Base-by-base conservation (phyloP, 2,113 vertebrate genomes). In the Archilochus colubris region DNA sequence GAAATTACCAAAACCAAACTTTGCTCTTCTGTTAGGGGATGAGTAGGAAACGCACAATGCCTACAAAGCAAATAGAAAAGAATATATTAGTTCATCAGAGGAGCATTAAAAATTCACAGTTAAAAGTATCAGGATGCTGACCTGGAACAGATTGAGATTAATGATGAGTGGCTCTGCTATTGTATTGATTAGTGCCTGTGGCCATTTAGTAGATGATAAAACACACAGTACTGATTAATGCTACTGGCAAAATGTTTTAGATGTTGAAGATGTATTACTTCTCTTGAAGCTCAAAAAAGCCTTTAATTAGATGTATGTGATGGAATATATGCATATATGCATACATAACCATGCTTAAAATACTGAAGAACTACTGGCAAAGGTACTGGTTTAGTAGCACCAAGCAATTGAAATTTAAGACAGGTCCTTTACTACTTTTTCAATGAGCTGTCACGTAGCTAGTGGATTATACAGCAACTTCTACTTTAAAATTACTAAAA, bases 121-220 rank as follows among this genome's bases (percentile, higher is more conserved):
- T 44, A 38, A 87, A 91, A 21, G 25, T 74, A 78, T 62, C 14
- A 85, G 23, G 17, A 48, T 66, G 31, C 63, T 92, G 78, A 82
- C 62, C n/a, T 66, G 67, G 46, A 73, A 82, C 33, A 89, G 63
- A 91, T 80, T 94, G 78, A 94, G 91, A 95, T 91, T 94, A 92
- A 95, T 82, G 67, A 66, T 0, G 12, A 80, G 51, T 30, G 20
- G 53, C 44, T 89, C 51, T 89, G 85, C 25, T 82, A 7, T 9
- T 63, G 40, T 92, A 96, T 91, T 83, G 93, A 96, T 82, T 48
- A 82, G 21, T 88, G 70, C 70, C 55, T 77, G 89, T 77, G 57
- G 78, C 43, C 86, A 43, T 89, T 94, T 82, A 89, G 78, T 30
- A 77, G 87, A 84, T 81, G 48, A 91, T 87, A 89, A 94, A 94